Base-by-base conservation (phyloP, 2,113 vertebrate genomes). In the Zeus faber region DNA sequence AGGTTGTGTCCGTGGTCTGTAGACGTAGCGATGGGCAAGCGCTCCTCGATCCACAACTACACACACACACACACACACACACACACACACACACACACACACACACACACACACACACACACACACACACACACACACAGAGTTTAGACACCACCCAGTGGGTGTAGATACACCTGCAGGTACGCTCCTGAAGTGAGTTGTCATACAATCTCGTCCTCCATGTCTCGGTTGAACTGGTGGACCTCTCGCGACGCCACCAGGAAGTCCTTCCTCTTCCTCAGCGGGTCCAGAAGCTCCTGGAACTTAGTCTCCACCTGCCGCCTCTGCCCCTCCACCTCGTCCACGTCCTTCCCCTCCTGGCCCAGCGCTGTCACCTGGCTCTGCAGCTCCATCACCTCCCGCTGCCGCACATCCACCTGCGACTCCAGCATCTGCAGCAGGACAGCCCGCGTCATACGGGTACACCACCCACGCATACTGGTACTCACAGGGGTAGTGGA, bases 321-420 rank as follows among this genome's bases (percentile, higher is more conserved):
- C 14, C 95, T 84, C 44, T 92, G 91, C 27, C 93, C 91, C 29
- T 98, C 94, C 2, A 97, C 95, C 81, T 98, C 96, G 0, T 97
- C 96, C 0, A 93, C 86, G 73, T 91, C 95, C 78, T 93, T 92
- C 2, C 92, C 96, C 73, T 98, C 96, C 79, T 95, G 93, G 37
- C 92, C 92, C 25, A 98, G 85, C 5, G 91, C 93, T 70, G 88
- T 85, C 10, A 95, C 94, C 69, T 98, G 95, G 77, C 91, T 93
- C 72, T 95, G 94, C 31, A 98, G 89, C 72, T 98, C 95, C 65
- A 94, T 93, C 41, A 98, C 93, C 85, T 98, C 95, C 76, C 91
- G 91, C 88, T 95, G 93, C 23, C 96, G 93, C 37, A 98, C 95
- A 67, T 97, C 94, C 91, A 98, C 96, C 88, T 98, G 96, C 46